Base-by-base conservation (phyloP, 2,113 vertebrate species). In the Leptocoma aspasia region DNA sequence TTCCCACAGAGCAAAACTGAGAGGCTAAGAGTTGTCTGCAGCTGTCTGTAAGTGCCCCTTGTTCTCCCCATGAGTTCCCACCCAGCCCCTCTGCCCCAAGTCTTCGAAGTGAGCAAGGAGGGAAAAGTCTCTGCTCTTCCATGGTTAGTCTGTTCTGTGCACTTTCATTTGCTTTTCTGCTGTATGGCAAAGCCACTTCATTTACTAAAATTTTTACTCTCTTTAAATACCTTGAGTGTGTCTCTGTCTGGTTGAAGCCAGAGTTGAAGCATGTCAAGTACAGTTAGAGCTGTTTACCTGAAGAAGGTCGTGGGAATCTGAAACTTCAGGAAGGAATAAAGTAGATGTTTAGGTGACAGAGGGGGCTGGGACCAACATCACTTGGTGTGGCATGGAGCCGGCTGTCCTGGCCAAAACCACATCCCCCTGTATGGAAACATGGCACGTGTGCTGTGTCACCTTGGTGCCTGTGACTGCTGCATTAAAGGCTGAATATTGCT, bases 341-440 rank as follows among this genome's bases (percentile, higher is more conserved):
- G 28, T 13, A 75, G 30, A 39, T 23, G 24, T 59, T 4, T 6
- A 37, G 11, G 49, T 39, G 33, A 27, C 0, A 5, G 49, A 31
- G 11, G 12, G 6, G 35, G 3, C 41, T 60, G 61, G 52, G 14
- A 60, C n/a, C 24, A 24, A 39, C 26, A 6, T 47, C 37, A 10
- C 17, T 53, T 0, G 1, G 24, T 2, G 2, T 41, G 14, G 15
- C 54, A 30, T 0, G 2, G 16, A 71, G 6, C 39, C 54, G 64
- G 30, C 41, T 66, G 24, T 37, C 65, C 52, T 21, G 27, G 35
- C 22, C 23, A 42, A 41, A 82, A 60, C 0, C 4, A 0, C 26
- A 13, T 57, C 11, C 26, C 31, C 45, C 23, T 63, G 33, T 42
- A 33, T 26, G 27, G 39, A 81, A 15, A n/a, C 18, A 54, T 1